Base-by-base conservation (phyloP, 2,113 vertebrate species). In the Brachypteracias leptosomus region DNA sequence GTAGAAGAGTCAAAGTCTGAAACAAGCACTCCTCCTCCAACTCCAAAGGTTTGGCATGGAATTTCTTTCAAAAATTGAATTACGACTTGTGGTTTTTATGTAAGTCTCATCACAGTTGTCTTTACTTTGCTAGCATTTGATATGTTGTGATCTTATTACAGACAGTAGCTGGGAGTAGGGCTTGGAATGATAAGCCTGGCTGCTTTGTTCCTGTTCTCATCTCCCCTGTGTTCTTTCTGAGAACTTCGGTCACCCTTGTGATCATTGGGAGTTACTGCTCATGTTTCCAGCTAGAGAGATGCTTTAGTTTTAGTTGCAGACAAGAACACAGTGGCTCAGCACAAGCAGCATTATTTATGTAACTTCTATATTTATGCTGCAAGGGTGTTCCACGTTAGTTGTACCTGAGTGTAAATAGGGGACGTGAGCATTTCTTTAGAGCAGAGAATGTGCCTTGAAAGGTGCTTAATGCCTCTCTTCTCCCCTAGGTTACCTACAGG, bases 401-500 rank as follows among this genome's bases (percentile, higher is more conserved):
- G 7, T 51, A 36, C 7, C 42, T 17, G 9, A 51, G 35, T 40
- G 26, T 61, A 38, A 72, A 57, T 20, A 12, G 33, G 58, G 16
- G 49, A 15, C 8, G 22, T 15, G 44, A 73, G 46, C 42, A 10
- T 63, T 77, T 49, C 33, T 85, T 40, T 29, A 54, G 18, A 51
- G 28, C 28, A 52, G 16, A 44, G 22, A 75, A 58, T 14, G 5
- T 77, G 6, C 47, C 26, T 66, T 65, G 61, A 71, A 94, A 74
- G n/a, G 14, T 83, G 13, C 13, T 15, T 79, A 58, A 77, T 40
- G 51, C 52, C 58, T 83, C 67, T 76, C 5, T 97, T 90, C 38
- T 89, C 46, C 26, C 28, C 81, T 77, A 99, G 99, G 99, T 99
- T 83, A 99, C 98, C 65, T 99, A 99, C 96, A 99, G 98, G 90